Percentiles rank a stretch among this genome's conserved stretches.
These are phyloP conservation scores for Brachionus sp. DNA, from an alignment of 1,140 invertebrate species.

Conservation along the genomic window DNA sequence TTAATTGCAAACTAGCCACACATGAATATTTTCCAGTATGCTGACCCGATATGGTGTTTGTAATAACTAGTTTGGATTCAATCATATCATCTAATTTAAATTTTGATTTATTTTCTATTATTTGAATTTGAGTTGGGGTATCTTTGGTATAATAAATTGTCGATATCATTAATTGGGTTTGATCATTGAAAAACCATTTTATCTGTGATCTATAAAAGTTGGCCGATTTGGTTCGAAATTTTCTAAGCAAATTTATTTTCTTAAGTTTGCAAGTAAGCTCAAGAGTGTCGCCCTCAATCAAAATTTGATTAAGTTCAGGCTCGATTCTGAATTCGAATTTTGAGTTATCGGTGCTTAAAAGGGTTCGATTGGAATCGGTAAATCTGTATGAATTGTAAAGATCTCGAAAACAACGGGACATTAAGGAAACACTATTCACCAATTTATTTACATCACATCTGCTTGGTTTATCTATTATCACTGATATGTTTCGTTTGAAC, in stretches of 20 bases:
- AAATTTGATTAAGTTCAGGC: constrained; percentile 35
- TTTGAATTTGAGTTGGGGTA: constrained; percentile 23
- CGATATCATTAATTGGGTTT: constrained; percentile 20
- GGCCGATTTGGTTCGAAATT: background rate
- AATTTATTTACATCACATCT: constrained; percentile 13
- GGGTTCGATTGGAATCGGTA: background rate
- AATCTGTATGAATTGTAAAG: constrained; percentile 20
- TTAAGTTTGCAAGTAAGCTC: constrained; percentile 31
- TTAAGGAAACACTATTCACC: constrained; percentile 25
- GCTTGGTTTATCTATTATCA: background rate
- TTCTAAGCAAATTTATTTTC: constrained; percentile 3
- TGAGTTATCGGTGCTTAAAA: background rate
- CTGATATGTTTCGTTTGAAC: constrained; percentile 22
- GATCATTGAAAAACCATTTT: constrained; percentile 38
- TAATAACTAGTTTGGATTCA: constrained; percentile 14
- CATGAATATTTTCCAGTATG: constrained; percentile 34
- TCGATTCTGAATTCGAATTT: constrained; percentile 17
- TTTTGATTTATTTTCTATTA: constrained; percentile 25
- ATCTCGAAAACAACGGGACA: constrained; percentile 21
- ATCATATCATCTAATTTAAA: constrained; percentile 15
- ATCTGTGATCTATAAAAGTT: constrained; percentile 29
- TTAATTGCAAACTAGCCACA: constrained; percentile 28
- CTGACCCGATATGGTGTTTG: constrained; percentile 17
- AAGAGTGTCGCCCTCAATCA: constrained; percentile 34
- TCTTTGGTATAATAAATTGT: constrained; percentile 31